Evolutionary conservation across 2,113 vertebrate species (phyloP).

Genomic region (Phylloscopus whistleri): DNA sequence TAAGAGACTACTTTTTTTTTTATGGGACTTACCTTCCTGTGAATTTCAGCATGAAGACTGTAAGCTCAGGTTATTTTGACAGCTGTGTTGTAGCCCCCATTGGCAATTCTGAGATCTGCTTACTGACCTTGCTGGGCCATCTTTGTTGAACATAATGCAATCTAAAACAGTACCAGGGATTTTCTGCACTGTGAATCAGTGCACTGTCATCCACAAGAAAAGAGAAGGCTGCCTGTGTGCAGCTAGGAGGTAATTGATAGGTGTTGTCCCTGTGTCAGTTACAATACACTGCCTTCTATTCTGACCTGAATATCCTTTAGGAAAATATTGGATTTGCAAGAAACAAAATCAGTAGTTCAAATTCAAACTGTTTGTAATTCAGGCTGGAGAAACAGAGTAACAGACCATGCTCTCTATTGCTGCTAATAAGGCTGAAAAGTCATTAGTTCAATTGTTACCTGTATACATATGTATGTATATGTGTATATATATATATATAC

Average conservation of each 20-base stretch:
- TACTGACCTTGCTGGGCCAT: background rate
- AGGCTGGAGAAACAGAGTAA: background rate
- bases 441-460: background rate
- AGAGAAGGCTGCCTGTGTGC: background rate
- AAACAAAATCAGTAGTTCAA: background rate
- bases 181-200: background rate
- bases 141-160: background rate
- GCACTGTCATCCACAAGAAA: background rate
- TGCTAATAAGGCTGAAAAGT: background rate
- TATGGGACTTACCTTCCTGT: background rate
- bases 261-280: background rate
- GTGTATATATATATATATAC: fast-evolving
- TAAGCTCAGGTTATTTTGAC: background rate
- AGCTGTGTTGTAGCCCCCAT: background rate
- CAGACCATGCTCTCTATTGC: background rate
- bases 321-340: background rate
- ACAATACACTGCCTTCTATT: background rate
- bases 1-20: background rate
- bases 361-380: background rate
- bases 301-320: background rate
- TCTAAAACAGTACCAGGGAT: background rate
- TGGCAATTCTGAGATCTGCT: background rate
- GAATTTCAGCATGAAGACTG: background rate
- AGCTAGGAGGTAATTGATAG: background rate
- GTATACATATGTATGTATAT: background rate